Evolutionary conservation across 2,888 invertebrate genomes (phyloP).

Genomic region (Heliconius ismenius): DNA sequence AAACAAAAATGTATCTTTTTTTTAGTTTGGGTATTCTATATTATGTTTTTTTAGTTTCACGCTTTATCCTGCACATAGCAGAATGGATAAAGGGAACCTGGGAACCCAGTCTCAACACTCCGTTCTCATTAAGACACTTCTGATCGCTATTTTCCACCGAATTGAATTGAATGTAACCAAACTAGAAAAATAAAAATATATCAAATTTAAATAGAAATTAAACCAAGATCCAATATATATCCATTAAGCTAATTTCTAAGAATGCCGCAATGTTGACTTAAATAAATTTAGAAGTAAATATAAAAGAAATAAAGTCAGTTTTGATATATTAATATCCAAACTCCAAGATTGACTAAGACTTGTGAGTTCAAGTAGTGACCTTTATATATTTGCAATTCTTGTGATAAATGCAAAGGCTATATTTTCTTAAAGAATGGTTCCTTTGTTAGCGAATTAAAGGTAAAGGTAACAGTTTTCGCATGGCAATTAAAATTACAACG

Average conservation of each 20-base stretch:
- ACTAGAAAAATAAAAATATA: no score
- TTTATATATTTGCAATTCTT: slow-evolving; percentile 40
- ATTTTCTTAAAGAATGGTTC: slow-evolving; percentile 41
- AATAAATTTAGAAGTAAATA: background rate
- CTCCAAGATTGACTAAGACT: slow-evolving; percentile 37
- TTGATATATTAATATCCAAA: slow-evolving; percentile 22
- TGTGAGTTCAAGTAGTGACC: slow-evolving; percentile 41
- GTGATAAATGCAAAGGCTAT: slow-evolving; percentile 40
- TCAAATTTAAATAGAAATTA: no score
- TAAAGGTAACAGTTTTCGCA: slow-evolving; percentile 41
- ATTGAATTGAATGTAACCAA: no score
- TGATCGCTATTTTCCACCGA: no score
- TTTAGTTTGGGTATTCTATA: background rate
- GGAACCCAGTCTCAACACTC: no score
- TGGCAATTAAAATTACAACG: slow-evolving; percentile 37
- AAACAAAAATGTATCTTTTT: background rate
- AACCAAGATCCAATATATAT: no score
- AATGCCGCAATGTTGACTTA: background rate
- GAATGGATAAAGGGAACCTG: no score
- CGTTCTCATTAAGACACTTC: no score
- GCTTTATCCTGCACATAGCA: no score
- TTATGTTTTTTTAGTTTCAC: no score
- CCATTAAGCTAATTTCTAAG: background rate
- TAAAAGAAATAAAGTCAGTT: background rate
- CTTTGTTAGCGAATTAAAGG: slow-evolving; percentile 41